These are phyloP conservation scores for Crocidura indochinensis DNA, from an alignment of 2,797 vertebrate genomes.

Conservation along the genomic window DNA sequence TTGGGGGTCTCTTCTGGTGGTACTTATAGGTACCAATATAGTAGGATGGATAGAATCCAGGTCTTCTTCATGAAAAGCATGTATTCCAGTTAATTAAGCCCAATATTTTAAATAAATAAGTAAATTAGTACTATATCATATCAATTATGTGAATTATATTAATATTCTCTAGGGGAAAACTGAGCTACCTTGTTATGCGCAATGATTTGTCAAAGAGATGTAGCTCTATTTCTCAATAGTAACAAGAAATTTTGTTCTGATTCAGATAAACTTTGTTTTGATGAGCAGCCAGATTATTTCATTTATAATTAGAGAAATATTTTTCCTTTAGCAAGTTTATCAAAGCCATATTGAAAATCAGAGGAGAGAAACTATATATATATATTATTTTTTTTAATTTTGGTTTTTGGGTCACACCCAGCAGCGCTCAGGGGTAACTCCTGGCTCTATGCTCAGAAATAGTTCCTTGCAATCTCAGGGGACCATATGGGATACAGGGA, in stretches of 20 bases:
- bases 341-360: slow-evolving; percentile 53
- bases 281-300: slow-evolving; percentile 10
- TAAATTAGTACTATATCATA: neutral
- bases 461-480: too few species aligned
- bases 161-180: neutral
- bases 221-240: slow-evolving; percentile 1
- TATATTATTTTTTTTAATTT: too few species aligned
- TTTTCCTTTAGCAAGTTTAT: slow-evolving; percentile 19
- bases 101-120: neutral
- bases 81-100: too few species aligned
- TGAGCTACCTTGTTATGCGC: neutral
- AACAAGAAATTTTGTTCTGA: neutral
- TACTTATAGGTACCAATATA: too few species aligned
- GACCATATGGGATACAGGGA: too few species aligned
- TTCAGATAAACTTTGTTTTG: slow-evolving; percentile 30
- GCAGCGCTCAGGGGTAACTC: too few species aligned
- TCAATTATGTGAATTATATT: neutral
- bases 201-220: neutral
- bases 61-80: too few species aligned
- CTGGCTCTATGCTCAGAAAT: too few species aligned
- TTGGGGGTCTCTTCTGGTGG: too few species aligned
- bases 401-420: too few species aligned
- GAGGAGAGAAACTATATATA: neutral
- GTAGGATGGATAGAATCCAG: too few species aligned
- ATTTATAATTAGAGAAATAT: slow-evolving; percentile 41